Conservation (phyloP, 2,888 invertebrate genomes). For the Physocephala rufipes region DNA sequence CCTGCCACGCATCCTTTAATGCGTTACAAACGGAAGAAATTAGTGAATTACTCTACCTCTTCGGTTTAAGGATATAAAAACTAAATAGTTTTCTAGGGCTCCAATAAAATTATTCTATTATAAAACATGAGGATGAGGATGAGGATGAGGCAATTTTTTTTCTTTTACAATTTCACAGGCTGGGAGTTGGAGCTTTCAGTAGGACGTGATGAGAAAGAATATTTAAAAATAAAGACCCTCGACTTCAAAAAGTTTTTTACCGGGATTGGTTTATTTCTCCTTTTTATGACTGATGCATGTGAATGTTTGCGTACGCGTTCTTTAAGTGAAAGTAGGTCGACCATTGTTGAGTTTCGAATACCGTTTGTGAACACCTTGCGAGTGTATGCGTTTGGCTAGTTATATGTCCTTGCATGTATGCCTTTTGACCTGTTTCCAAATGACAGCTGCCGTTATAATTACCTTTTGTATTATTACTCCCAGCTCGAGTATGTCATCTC, state of each 20-base stretch:
- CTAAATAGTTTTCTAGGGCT: too few species aligned
- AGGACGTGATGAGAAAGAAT: too few species aligned
- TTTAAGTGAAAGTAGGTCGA: constrained; percentile 24
- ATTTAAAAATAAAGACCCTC: too few species aligned
- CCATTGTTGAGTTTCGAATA: not conserved
- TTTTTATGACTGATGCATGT: not conserved
- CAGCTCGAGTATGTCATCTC: not conserved
- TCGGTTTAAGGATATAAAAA: too few species aligned
- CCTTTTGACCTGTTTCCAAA: constrained; percentile 31
- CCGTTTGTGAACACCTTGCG: not conserved
- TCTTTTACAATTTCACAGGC: too few species aligned
- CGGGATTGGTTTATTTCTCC: constrained; percentile 6
- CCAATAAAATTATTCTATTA: too few species aligned
- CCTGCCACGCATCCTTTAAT: too few species aligned
- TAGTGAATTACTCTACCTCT: too few species aligned
- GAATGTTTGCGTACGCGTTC: not conserved
- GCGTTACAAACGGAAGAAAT: too few species aligned
- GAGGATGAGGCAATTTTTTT: too few species aligned
- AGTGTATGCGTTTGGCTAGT: not conserved
- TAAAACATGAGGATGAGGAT: too few species aligned
- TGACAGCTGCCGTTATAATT: constrained; percentile 27
- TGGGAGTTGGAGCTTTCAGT: too few species aligned
- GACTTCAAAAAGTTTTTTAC: constrained; percentile 25
- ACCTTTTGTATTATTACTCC: not conserved
- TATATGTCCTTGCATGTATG: not conserved